Evolutionary conservation across 2,888 invertebrate genomes (phyloP).

Genomic region (Spisula solida): DNA sequence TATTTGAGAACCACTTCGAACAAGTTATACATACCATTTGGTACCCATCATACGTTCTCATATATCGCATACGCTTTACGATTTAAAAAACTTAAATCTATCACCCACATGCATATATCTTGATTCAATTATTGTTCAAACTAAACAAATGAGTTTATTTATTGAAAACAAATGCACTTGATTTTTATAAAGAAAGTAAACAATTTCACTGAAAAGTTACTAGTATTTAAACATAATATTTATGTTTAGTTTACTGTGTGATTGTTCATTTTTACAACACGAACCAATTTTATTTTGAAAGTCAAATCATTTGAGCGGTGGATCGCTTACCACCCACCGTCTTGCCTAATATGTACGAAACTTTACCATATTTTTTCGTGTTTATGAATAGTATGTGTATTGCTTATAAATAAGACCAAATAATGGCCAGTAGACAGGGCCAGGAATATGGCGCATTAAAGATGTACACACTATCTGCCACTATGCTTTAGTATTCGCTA

Average conservation of each 20-base stretch:
- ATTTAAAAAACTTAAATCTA: conserved; percentile 8
- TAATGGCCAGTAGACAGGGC: conserved; percentile 14
- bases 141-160: neutral
- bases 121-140: conserved; percentile 1
- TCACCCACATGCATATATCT: conserved; percentile 16
- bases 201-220: neutral
- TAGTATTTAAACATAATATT: neutral
- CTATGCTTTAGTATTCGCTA: conserved; percentile 49
- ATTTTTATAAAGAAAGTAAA: neutral
- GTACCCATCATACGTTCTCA: neutral
- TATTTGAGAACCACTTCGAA: neutral
- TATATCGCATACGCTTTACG: conserved; percentile 5
- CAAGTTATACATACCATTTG: neutral
- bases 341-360: conserved; percentile 26
- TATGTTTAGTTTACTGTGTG: neutral
- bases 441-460: conserved; percentile 12
- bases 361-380: conserved; percentile 13
- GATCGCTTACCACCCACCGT: conserved; percentile 6
- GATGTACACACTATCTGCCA: conserved; percentile 38
- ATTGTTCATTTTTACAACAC: conserved; percentile 8
- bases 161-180: neutral
- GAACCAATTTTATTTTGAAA: conserved; percentile 18
- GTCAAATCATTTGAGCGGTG: neutral
- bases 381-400: conserved; percentile 15
- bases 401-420: conserved; percentile 21